Base-by-base conservation (phyloP, 53 echinoderm and acorn worm species). In the Pentamera pediparva region DNA sequence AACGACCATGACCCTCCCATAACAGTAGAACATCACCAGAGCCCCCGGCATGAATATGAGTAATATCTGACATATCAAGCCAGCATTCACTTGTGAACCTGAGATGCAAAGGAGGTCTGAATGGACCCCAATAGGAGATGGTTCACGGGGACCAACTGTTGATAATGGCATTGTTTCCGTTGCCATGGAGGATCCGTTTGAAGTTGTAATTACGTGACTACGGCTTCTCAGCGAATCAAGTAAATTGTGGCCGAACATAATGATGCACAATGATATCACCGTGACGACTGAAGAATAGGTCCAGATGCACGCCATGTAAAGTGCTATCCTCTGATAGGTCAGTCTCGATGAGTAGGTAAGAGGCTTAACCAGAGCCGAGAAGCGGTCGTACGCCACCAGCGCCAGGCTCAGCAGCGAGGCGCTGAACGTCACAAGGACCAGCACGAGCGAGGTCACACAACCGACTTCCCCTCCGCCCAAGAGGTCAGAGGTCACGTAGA, bases 311-410 rank as follows among this genome's bases (percentile, higher is more conserved):
- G 70, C 32, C 27, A 78, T 76, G 62, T 76, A 81, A 1, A 77
- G 37, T 19, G 77, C 59, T 24, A 94, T 87, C 25, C 80, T 84
- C 40, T 48, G 32, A 13, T 85, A 59, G 4, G 98, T 98, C 35
- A 98, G 59, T 35, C 81, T 75, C 25, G 86, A 63, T 32, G 81
- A 76, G 69, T 98, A 98, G 49, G 86, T 91, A 3, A 98, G 67
- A 2, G 98, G 91, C 37, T 85, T 92, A 15, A 98, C 98, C 24
- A 98, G 84, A 0, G 98, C 98, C 4, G 91, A 83, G 41, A 83
- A 98, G 18, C 98, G 82, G 62, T 98, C 98, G 43, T 86, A 98
- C 10, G 98, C 91, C 32, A 90, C 78, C 35, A 91, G 37, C 17
- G 88, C 77, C 28, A 98, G 80, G 61, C 65, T 92, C 19, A 91